A percentile compares a stretch with the other conserved stretches of the same genome.
phyloP scores from a whole-genome alignment of 2,113 vertebrate species.

The Lasiurus cinereus region DNA sequence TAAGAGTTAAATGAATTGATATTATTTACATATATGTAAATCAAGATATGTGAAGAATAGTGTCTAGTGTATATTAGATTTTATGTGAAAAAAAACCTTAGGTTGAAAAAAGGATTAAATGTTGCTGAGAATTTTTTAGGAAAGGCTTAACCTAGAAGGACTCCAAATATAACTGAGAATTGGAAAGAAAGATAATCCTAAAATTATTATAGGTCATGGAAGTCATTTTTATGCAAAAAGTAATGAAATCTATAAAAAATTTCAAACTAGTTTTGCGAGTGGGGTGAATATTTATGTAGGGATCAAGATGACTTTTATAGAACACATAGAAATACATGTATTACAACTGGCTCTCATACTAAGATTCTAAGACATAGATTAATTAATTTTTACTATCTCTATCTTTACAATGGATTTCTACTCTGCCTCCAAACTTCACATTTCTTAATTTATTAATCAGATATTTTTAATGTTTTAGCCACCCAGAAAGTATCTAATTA shows the following conservation, averaged over 20 bases:
- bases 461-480: background rate
- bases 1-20: background rate
- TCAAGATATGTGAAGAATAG: background rate
- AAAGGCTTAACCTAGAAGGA: background rate
- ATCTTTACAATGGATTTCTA: background rate
- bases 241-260: background rate
- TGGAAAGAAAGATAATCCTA: background rate
- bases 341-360: background rate
- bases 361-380: background rate
- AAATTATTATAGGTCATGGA: background rate
- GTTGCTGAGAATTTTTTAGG: background rate
- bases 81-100: background rate
- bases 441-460: background rate
- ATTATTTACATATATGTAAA: background rate
- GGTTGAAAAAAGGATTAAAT: background rate
- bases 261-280: background rate
- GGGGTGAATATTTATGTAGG: background rate
- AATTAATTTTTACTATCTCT: background rate
- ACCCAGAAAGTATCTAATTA: background rate
- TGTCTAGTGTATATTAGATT: background rate
- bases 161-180: background rate
- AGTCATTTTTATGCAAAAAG: conserved; percentile 3
- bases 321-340: background rate
- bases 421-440: background rate
- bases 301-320: background rate